These are phyloP conservation scores for Schizaphis graminum DNA, from an alignment of 2,888 invertebrate genomes.

Conservation along the genomic window DNA sequence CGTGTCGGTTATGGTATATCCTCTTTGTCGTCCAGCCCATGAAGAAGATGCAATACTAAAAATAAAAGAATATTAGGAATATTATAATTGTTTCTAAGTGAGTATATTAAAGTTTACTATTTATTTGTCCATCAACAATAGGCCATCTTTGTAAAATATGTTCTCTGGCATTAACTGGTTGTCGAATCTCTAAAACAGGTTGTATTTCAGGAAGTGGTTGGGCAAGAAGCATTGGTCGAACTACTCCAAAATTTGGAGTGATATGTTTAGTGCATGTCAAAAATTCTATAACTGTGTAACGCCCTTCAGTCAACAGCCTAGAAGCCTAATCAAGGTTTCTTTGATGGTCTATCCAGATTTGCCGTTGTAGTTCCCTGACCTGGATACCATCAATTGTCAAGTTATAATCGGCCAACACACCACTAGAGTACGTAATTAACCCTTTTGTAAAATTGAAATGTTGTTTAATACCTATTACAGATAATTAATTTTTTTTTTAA, in stretches of 20 bases:
- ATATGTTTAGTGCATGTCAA: not conserved
- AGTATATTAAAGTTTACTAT: not conserved
- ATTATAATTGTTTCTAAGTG: too few relatives aligned
- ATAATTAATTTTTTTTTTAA: not conserved
- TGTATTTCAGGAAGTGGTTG: not conserved
- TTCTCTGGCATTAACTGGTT: not conserved
- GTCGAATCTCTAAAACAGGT: not conserved
- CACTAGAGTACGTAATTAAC: not conserved
- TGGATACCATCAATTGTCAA: not conserved
- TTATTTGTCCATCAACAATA: not conserved
- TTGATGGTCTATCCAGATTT: not conserved
- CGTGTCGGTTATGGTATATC: too few relatives aligned
- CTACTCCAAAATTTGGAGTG: not conserved
- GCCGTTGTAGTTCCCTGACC: not conserved
- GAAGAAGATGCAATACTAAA: too few relatives aligned
- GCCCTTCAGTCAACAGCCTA: not conserved
- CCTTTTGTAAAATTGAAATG: not conserved
- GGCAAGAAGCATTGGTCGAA: not conserved
- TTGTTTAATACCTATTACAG: not conserved
- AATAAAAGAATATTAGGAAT: too few relatives aligned
- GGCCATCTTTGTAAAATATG: not conserved
- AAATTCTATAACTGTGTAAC: not conserved
- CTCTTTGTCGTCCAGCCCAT: too few relatives aligned
- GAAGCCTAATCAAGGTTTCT: not conserved
- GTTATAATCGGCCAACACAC: not conserved